phyloP scores from a whole-genome alignment of 1,140 invertebrate genomes.

The Plutomurus gul region DNA sequence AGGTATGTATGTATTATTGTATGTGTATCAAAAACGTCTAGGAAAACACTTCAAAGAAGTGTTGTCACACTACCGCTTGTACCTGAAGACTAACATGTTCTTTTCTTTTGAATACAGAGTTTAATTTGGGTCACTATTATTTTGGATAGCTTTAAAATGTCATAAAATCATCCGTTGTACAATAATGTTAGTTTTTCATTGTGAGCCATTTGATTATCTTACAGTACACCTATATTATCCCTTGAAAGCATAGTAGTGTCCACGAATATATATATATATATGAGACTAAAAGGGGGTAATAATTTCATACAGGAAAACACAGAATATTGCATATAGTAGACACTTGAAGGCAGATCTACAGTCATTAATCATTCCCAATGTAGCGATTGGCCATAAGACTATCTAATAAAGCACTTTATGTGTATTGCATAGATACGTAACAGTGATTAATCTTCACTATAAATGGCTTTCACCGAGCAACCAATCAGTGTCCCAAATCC shows the following conservation, averaged over 20 bases:
- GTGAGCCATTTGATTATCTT: no score
- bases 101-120: no score
- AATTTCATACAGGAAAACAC: not conserved
- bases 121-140: no score
- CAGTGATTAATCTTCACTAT: no score
- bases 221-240: no score
- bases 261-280: not conserved
- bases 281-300: not conserved
- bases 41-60: slow-evolving; percentile 8
- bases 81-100: no score
- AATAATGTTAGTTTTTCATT: no score
- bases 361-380: slow-evolving; percentile 7
- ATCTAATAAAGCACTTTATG: slow-evolving; percentile 14
- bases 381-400: slow-evolving; percentile 9
- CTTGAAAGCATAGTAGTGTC: not conserved
- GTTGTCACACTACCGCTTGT: not conserved
- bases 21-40: not conserved
- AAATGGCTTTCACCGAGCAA: no score
- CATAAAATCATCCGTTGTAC: no score
- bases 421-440: slow-evolving; percentile 11
- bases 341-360: slow-evolving; percentile 7
- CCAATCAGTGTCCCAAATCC: no score
- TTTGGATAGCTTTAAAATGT: no score
- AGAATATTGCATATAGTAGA: slow-evolving; percentile 13
- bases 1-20: not conserved